A percentile compares a stretch with the other conserved stretches of the same genome.
Conservation (phyloP, 2,888 invertebrate genomes). For the Tetropium fuscum region DNA sequence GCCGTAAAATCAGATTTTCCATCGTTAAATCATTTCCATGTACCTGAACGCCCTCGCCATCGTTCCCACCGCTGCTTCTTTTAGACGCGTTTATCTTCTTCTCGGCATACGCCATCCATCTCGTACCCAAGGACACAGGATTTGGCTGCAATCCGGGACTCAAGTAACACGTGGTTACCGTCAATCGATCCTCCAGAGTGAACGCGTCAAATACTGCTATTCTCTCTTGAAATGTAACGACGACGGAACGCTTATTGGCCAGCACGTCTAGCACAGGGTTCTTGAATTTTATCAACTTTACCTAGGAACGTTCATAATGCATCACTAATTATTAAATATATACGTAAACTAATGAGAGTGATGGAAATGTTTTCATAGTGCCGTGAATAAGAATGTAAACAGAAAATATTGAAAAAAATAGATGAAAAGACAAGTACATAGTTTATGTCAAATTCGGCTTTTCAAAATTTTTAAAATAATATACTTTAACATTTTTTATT, state of each 20-base stretch:
- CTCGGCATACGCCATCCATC: constrained; percentile 90
- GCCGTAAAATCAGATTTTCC: too few species aligned
- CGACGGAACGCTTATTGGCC: constrained; percentile 90
- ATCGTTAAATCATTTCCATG: too few species aligned
- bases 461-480: too few species aligned
- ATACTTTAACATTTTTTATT: too few species aligned
- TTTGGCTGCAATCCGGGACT: constrained; percentile 84
- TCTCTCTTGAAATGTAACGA: constrained; percentile 89
- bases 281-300: constrained; percentile 93
- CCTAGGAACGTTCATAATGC: too few species aligned
- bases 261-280: constrained; percentile 88
- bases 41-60: constrained; percentile 70
- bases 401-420: too few species aligned
- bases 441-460: too few species aligned
- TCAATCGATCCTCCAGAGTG: constrained; percentile 86
- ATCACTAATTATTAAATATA: too few species aligned
- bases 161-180: constrained; percentile 90
- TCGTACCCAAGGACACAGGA: constrained; percentile 88
- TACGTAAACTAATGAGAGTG: too few species aligned
- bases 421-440: too few species aligned
- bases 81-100: constrained; percentile 83
- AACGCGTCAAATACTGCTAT: constrained; percentile 93
- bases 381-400: too few species aligned
- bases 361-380: too few species aligned
- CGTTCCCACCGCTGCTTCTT: constrained; percentile 86